Base-by-base conservation (phyloP, 2,888 invertebrate genomes). In the Encarsia formosa region DNA sequence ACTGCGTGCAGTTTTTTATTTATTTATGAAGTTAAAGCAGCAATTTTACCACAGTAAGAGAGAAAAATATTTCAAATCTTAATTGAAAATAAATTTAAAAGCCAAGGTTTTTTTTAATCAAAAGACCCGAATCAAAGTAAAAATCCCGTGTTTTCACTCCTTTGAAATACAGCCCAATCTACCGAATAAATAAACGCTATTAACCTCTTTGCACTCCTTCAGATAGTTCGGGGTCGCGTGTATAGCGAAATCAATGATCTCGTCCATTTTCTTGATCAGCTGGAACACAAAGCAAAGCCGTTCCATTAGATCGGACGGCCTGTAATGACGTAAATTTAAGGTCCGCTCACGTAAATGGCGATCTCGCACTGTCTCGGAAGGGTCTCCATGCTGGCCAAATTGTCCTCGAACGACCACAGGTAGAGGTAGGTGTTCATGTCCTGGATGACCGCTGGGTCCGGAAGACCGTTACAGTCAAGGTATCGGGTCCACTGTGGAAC, bases 351-450 rank as follows among this genome's bases (percentile, higher is more conserved):
- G 26, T 43, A 46, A 35, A 41, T 52, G 18, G 45, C 76, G 59
- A 81, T 77, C 2, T 69, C 52, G 43, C 78, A 80, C 38, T 78
- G 75, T n/a, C 63, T 72, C 2, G 78, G 69, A 6, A 80, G 63
- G 15, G 77, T 77, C 1, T 73, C 59, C 54, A 79, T 78, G 26
- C 75, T 75, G 41, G 75, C 75, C 0, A 65, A 47, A 1, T 74
- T 66, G 1, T 67, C 66, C n/a, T 69, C 69, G 40, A 71, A 62
- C 50, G 73, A 65, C 83, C 82, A 82, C 1, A 80, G 53, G 45
- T 79, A 81, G 0, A 83, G 65, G 60, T 80, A 83, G 0, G 80
- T 81, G 65, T 80, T 81, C 75, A 83, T 74, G 54, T 82, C 78
- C 0, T 80, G 76, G 3, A 80, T 72, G 15, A 77, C 72, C 0